A percentile compares a stretch with the other conserved stretches of the same genome.
phyloP scores from a whole-genome alignment of 2,113 vertebrate species.

The Hystrix cristata region DNA sequence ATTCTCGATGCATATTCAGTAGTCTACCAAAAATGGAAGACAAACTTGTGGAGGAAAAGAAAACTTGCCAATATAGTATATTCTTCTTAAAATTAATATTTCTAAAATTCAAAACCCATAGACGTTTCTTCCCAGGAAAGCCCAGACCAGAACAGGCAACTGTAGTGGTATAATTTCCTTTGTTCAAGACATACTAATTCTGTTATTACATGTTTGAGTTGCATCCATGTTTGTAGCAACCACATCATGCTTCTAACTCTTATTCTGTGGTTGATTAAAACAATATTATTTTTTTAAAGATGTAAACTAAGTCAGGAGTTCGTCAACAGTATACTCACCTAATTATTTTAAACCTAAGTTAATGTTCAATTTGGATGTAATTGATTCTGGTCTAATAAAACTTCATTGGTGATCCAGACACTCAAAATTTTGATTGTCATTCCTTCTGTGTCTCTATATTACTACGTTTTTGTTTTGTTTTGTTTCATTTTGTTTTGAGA shows the following conservation, averaged over 20 bases:
- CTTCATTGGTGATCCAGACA: neutral
- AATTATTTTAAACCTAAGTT: slow-evolving; percentile 1
- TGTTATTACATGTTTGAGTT: neutral
- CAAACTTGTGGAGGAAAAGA: neutral
- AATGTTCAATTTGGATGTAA: neutral
- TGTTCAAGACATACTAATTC: neutral
- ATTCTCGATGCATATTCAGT: slow-evolving; percentile 23
- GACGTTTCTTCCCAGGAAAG: neutral
- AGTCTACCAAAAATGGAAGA: neutral
- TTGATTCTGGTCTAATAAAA: neutral
- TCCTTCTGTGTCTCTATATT: neutral
- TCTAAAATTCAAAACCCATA: neutral
- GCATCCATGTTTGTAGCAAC: neutral
- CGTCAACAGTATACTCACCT: neutral
- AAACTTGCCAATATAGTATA: neutral
- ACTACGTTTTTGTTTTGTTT: neutral
- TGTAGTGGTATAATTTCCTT: neutral
- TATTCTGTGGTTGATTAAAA: neutral
- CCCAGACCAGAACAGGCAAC: neutral
- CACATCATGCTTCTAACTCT: neutral
- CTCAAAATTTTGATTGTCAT: neutral
- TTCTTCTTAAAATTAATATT: neutral
- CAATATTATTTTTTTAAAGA: neutral
- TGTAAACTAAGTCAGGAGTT: neutral
- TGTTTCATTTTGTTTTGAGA: neutral